Conservation (phyloP, 2,797 vertebrate species). For the Aeoliscus strigatus region DNA sequence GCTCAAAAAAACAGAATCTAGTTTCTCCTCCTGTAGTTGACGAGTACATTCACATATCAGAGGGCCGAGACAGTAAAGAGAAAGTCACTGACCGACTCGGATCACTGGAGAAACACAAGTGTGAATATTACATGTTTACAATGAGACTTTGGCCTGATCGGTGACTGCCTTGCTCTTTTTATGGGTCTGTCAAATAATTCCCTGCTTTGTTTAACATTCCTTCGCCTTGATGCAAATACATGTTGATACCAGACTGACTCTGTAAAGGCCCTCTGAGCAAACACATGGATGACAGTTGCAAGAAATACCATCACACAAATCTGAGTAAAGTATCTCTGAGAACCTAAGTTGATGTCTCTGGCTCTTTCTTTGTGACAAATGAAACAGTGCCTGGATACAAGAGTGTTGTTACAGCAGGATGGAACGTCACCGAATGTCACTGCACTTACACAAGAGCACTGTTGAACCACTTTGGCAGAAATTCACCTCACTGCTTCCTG, state of each 20-base stretch:
- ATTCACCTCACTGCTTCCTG: constrained; percentile 1
- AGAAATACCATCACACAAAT: constrained; percentile 35
- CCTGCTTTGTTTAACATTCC: constrained; percentile 40
- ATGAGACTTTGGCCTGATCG: constrained; percentile 26
- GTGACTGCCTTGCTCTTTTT: constrained; percentile 24
- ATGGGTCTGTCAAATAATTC: constrained; percentile 30
- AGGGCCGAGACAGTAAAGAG: constrained; percentile 12
- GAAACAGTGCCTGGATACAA: background rate
- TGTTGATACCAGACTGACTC: constrained; percentile 60
- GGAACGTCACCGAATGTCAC: too few relatives aligned
- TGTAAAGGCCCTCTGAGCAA: constrained; percentile 21
- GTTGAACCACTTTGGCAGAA: constrained; percentile 8
- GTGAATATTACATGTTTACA: constrained; percentile 37
- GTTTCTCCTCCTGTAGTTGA: too few relatives aligned
- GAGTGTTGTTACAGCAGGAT: background rate
- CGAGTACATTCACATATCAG: constrained; percentile 1
- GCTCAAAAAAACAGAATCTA: too few relatives aligned
- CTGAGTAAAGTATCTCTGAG: constrained; percentile 69
- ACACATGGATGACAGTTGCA: constrained; percentile 29
- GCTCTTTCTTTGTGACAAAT: constrained; percentile 13
- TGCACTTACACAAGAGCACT: constrained; percentile 45
- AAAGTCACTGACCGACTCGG: constrained; percentile 24
- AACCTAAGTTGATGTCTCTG: constrained; percentile 20
- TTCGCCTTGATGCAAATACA: constrained; percentile 30
- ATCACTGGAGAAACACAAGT: constrained; percentile 17